phyloP scores from a whole-genome alignment of 1,140 invertebrate genomes.

The Antheraea mylitta region DNA sequence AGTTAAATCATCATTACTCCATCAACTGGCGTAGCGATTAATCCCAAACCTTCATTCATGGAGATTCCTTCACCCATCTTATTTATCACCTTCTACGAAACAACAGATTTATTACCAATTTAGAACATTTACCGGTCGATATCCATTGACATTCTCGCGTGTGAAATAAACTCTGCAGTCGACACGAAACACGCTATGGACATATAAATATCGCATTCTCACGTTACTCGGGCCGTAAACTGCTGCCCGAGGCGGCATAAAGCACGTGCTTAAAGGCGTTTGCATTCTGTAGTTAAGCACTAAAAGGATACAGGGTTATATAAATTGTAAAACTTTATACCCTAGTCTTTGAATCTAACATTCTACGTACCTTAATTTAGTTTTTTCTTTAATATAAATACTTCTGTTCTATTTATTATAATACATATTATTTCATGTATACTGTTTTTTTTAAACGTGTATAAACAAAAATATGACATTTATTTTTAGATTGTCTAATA shows the following conservation, averaged over 20 bases:
- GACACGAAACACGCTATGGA: conserved; percentile 15
- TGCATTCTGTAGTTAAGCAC: neutral
- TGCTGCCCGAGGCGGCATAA: conserved; percentile 14
- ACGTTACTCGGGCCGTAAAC: conserved; percentile 11
- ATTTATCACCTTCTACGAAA: neutral
- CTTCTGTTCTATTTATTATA: too few species aligned
- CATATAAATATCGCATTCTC: conserved; percentile 17
- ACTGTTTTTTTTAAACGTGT: too few species aligned
- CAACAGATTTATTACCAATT: neutral
- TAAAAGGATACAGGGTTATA: neutral
- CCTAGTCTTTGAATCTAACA: neutral
- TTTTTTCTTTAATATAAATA: too few species aligned
- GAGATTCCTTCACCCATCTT: neutral
- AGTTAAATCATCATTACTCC: neutral
- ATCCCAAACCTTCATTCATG: neutral
- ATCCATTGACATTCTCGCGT: conserved; percentile 19
- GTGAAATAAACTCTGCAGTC: conserved; percentile 15
- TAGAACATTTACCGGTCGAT: neutral
- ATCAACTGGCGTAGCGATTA: neutral
- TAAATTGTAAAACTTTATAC: conserved; percentile 1
- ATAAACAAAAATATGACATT: too few species aligned
- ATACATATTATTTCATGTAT: too few species aligned
- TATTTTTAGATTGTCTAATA: too few species aligned
- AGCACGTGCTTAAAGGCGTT: conserved; percentile 4
- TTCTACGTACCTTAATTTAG: neutral